Conservation (phyloP, 2,797 vertebrate genomes). For the Sylvia borin region DNA sequence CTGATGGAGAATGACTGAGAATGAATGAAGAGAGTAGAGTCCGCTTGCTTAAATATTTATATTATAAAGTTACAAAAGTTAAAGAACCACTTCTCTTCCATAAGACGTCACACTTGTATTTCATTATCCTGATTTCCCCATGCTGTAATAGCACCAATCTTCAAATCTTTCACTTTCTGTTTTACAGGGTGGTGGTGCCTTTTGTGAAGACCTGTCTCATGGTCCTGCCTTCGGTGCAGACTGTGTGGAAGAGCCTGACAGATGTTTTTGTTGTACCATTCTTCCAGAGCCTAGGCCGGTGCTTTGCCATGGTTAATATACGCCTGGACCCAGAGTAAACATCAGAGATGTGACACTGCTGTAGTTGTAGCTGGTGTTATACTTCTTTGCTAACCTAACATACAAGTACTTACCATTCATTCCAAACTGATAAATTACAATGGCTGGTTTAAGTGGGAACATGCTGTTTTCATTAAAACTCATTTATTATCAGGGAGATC, state of each 20-base stretch:
- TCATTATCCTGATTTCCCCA: neutral
- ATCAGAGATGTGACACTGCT: neutral
- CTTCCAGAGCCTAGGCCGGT: conserved; percentile 82
- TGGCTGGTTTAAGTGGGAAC: conserved; percentile 59
- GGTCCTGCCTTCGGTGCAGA: conserved; percentile 83
- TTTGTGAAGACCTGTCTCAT: conserved; percentile 85
- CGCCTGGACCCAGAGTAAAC: conserved; percentile 77
- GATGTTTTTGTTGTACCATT: conserved; percentile 82
- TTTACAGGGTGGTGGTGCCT: conserved; percentile 89
- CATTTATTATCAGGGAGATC: conserved; percentile 55
- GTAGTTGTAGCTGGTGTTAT: conserved; percentile 36
- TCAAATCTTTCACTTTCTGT: neutral
- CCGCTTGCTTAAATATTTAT: neutral
- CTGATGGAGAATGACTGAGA: neutral
- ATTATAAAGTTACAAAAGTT: neutral
- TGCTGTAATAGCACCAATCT: neutral
- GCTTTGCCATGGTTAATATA: conserved; percentile 82
- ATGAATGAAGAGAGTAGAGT: neutral
- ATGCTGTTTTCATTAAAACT: conserved; percentile 25
- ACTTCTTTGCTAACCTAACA: conserved; percentile 51
- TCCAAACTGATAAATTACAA: conserved; percentile 43
- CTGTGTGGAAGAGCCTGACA: conserved; percentile 86
- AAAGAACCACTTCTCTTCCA: neutral
- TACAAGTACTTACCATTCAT: conserved; percentile 55
- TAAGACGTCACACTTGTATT: neutral